Evolutionary conservation across 1,140 invertebrate genomes (phyloP).

Genomic region (Zaprionus camerounensis): DNA sequence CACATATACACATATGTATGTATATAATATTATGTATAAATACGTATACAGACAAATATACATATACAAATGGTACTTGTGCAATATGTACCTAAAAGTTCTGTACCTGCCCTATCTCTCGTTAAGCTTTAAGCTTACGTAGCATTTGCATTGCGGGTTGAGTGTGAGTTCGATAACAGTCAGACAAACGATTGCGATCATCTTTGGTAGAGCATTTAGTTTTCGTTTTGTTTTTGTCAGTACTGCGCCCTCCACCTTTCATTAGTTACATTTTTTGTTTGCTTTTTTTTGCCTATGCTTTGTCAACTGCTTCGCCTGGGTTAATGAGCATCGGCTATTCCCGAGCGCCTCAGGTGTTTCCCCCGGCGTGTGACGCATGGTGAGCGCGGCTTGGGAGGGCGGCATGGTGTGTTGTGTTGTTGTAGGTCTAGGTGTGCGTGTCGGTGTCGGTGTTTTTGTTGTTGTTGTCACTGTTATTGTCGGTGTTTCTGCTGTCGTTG

Average conservation of each 20-base stretch:
- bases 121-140: constrained; percentile 1
- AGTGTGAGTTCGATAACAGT: neutral
- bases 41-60: constrained; percentile 3
- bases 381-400: constrained; percentile 33
- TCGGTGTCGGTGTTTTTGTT: neutral
- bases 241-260: neutral
- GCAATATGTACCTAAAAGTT: neutral
- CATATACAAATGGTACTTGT: neutral
- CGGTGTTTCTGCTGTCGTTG: constrained; percentile 16
- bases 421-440: constrained; percentile 14
- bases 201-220: neutral
- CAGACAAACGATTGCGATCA: neutral
- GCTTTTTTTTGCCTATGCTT: constrained; percentile 28
- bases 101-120: neutral
- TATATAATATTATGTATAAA: neutral
- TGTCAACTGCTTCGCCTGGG: constrained; percentile 62
- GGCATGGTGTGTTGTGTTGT: neutral
- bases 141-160: neutral
- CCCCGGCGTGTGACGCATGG: constrained; percentile 43
- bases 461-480: neutral
- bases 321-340: constrained; percentile 67
- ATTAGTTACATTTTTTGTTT: neutral
- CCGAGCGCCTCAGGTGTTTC: constrained; percentile 73
- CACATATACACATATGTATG: neutral
- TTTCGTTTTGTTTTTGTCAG: neutral